Evolutionary conservation across 2,113 vertebrate genomes (phyloP).

Genomic region (Anser cygnoides): DNA sequence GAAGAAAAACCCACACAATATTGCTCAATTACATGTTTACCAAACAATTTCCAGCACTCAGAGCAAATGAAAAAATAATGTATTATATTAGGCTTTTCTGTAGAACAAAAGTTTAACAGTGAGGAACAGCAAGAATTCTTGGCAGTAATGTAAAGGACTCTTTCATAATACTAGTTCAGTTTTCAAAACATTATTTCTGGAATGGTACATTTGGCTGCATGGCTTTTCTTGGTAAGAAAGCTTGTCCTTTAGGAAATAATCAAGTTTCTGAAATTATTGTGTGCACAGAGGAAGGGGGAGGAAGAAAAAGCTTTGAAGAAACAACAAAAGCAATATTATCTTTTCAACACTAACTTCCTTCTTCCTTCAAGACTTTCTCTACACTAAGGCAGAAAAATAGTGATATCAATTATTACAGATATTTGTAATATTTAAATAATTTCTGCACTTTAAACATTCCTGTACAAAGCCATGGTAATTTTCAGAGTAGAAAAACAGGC

Average conservation of each 20-base stretch:
- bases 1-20: not conserved
- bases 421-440: constrained; percentile 37
- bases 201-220: constrained; percentile 50
- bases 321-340: constrained; percentile 54
- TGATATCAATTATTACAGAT: constrained; percentile 8
- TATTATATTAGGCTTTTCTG: constrained; percentile 30
- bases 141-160: constrained; percentile 52
- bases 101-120: constrained; percentile 61
- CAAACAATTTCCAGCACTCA: not conserved
- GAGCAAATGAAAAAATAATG: constrained; percentile 38
- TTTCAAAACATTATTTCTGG: constrained; percentile 76
- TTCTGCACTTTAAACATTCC: constrained; percentile 4
- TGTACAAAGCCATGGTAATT: constrained; percentile 30
- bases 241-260: constrained; percentile 70
- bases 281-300: not conserved
- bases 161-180: constrained; percentile 66
- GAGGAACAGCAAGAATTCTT: constrained; percentile 59
- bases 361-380: constrained; percentile 44
- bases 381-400: not conserved
- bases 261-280: constrained; percentile 60
- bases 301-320: constrained; percentile 52
- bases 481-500: constrained; percentile 17
- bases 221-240: constrained; percentile 62
- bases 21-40: constrained; percentile 27
- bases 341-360: constrained; percentile 53